Base-by-base conservation (phyloP, 2,797 vertebrate species). In the Paguma larvata region DNA sequence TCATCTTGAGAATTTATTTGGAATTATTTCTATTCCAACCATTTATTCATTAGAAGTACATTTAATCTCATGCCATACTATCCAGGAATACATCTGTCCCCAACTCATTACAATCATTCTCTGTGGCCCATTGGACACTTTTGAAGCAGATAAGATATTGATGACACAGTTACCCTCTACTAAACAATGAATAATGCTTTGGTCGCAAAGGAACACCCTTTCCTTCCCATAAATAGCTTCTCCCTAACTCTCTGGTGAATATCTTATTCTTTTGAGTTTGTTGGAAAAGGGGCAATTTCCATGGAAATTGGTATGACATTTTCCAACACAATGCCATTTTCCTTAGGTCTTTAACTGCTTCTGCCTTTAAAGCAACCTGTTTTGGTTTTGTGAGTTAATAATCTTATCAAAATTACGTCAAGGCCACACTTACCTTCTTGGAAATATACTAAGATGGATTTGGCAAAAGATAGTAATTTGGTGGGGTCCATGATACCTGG, bases 361-460 rank as follows among this genome's bases (percentile, higher is more conserved):
- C 70, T 91, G 51, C 30, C 27, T 3, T 91, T 87, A 38, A 85
- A 91, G 67, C 82, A 86, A 38, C 87, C n/a, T 34, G 6, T 92
- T 93, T 94, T 91, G 41, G 80, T 91, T 94, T 96, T 95, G 82
- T 94, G 83, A 88, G 68, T 34, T 92, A 87, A 87, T 86, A 62
- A 92, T 96, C 96, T 67, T 65, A 59, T 56, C 59, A 32, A 75
- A 94, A 82, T 93, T 51, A 18, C 89, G 97, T 91, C 11, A 78
- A 85, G 93, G 53, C 51, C 85, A 53, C 21, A 62, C 30, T 98
- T 83, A 68, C 19, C 23, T 97, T 83, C 46, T 44, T 94, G 62
- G 70, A 91, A 93, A 85, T 82, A 72, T 32, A 72, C 63, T 83
- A 86, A 94, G 62, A 97, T 82, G 62, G 53, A 93, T 95, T 86